Conservation (phyloP, 2,888 invertebrate genomes). For the Lasioglossum morio region DNA sequence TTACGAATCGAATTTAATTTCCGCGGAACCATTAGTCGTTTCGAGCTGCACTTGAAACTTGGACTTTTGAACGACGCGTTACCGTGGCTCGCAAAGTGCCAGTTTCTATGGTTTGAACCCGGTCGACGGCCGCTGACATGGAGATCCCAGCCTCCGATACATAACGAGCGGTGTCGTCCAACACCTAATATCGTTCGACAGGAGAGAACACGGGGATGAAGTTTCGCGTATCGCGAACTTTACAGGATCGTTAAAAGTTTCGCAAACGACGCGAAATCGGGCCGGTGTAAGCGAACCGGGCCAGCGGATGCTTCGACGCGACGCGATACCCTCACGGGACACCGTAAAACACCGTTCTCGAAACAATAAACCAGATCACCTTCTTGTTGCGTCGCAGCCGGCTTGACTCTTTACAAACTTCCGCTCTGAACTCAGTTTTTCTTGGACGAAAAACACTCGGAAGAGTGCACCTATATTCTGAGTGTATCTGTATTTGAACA, state of each 20-base stretch:
- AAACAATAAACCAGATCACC: background rate
- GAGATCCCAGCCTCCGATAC: background rate
- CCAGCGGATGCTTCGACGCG: background rate
- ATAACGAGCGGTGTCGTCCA: background rate
- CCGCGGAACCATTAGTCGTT: background rate
- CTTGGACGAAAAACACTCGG: background rate
- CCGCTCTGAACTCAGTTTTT: background rate
- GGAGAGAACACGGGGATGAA: background rate
- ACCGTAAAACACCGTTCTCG: background rate
- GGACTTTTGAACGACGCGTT: background rate
- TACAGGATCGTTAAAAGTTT: conserved; percentile 9
- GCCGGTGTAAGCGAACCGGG: background rate
- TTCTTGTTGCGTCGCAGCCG: background rate
- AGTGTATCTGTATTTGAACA: too few relatives aligned
- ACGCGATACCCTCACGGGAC: background rate
- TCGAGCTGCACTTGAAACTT: background rate
- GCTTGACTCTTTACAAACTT: background rate
- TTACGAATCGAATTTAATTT: background rate
- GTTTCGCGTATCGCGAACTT: background rate
- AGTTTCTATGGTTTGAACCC: background rate
- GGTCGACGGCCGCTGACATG: background rate
- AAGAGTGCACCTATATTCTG: too few relatives aligned
- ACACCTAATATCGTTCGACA: background rate
- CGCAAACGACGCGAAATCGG: background rate
- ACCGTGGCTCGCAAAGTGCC: background rate